Conservation (phyloP, 2,888 invertebrate species). For the Tenthredo mesomela region DNA sequence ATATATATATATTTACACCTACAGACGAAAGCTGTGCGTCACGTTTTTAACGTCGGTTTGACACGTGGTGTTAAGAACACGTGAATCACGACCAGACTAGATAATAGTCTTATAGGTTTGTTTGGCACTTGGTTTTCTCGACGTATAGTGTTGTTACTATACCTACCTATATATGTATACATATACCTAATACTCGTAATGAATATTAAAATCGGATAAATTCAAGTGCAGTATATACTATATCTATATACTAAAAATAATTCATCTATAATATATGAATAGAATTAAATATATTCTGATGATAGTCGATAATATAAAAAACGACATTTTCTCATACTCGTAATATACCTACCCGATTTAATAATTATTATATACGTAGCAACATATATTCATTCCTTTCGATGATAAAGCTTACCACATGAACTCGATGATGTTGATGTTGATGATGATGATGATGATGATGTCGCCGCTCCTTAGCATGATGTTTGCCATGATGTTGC, state of each 20-base stretch:
- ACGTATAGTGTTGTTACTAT: background rate
- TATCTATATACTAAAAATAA: too few relatives aligned
- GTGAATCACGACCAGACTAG: constrained; percentile 38
- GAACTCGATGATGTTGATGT: constrained; percentile 73
- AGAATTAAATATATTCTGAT: too few relatives aligned
- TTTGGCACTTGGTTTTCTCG: constrained; percentile 8
- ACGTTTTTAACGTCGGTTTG: background rate
- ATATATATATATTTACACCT: too few relatives aligned
- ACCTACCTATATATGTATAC: too few relatives aligned
- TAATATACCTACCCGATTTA: too few relatives aligned
- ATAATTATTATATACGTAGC: too few relatives aligned
- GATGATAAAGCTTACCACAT: constrained; percentile 70
- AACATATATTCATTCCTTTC: background rate
- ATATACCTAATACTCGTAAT: background rate
- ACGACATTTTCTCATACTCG: too few relatives aligned
- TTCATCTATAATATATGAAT: too few relatives aligned
- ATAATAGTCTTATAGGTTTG: constrained; percentile 32
- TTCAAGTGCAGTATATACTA: too few relatives aligned
- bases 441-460: constrained; percentile 73
- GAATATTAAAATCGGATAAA: background rate
- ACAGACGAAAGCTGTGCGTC: background rate
- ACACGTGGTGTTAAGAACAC: constrained; percentile 32
- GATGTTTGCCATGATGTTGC: constrained; percentile 74
- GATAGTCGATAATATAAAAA: too few relatives aligned
- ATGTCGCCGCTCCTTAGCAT: constrained; percentile 73